Conservation (phyloP, 2,797 vertebrate species). For the Epinephelus coioides region DNA sequence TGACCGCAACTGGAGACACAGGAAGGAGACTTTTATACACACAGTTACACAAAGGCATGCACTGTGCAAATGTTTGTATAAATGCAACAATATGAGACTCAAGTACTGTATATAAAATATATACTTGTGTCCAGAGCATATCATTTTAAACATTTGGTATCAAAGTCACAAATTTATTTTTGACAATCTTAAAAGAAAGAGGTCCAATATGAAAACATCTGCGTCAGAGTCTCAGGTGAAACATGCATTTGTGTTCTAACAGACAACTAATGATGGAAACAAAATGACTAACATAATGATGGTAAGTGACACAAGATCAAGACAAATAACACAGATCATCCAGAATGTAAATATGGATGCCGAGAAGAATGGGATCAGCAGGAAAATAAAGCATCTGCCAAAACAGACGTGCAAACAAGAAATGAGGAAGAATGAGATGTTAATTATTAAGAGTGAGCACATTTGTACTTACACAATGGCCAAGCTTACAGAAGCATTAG, state of each 20-base stretch:
- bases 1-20: conserved; percentile 90
- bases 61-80: neutral
- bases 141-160: too few relatives aligned
- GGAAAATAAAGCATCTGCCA: conserved; percentile 35
- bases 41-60: neutral
- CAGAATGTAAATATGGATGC: conserved; percentile 5
- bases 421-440: conserved; percentile 43
- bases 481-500: conserved; percentile 94
- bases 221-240: neutral
- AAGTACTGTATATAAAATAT: neutral
- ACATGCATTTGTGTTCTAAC: neutral
- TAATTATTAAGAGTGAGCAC: conserved; percentile 68
- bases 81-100: neutral
- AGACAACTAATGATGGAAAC: neutral
- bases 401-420: conserved; percentile 43
- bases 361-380: conserved; percentile 17
- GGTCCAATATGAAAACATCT: neutral
- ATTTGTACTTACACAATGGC: conserved; percentile 97
- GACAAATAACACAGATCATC: conserved; percentile 7
- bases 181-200: too few relatives aligned
- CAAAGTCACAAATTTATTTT: too few relatives aligned
- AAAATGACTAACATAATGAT: conserved; percentile 2
- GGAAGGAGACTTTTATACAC: neutral
- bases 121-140: neutral
- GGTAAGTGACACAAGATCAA: neutral